phyloP scores from a whole-genome alignment of 92 coral and sea anemone species.

The Phymanthus crucifer region DNA sequence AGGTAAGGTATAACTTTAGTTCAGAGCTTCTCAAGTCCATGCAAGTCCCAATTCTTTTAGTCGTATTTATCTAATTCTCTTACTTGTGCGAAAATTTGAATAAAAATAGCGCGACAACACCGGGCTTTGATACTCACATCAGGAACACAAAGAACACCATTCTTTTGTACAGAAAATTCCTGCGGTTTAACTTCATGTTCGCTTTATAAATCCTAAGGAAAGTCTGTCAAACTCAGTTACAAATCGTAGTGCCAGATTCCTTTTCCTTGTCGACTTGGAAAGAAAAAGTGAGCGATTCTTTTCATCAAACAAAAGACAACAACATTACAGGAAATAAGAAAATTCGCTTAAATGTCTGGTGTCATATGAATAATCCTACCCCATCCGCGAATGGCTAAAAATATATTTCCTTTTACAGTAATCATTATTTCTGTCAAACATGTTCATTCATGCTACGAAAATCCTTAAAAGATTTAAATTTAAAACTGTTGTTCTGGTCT shows the following conservation, averaged over 20 bases:
- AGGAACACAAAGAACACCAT: slow-evolving; percentile 9
- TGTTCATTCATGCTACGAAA: background rate
- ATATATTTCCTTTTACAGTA: background rate
- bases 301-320: slow-evolving; percentile 5
- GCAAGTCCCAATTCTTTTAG: slow-evolving; percentile 19
- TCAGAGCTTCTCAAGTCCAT: slow-evolving; percentile 16
- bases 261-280: background rate
- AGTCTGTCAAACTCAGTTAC: background rate
- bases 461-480: background rate
- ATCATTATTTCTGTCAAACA: background rate
- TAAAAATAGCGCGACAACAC: slow-evolving; percentile 1
- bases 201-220: background rate
- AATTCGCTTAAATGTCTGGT: background rate
- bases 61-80: slow-evolving; percentile 4
- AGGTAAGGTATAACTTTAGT: slow-evolving; percentile 8
- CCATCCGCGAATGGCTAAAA: background rate
- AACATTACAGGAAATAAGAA: slow-evolving; percentile 17
- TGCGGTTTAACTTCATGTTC: background rate
- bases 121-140: background rate
- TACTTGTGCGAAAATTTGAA: slow-evolving; percentile 5
- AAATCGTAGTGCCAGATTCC: background rate
- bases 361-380: background rate
- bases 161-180: background rate
- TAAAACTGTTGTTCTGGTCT: background rate
- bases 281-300: background rate